A percentile compares a stretch with the other conserved stretches of the same genome.
Evolutionary conservation across 2,797 vertebrate species (phyloP).

Genomic region (Catamblyrhynchus diadema): DNA sequence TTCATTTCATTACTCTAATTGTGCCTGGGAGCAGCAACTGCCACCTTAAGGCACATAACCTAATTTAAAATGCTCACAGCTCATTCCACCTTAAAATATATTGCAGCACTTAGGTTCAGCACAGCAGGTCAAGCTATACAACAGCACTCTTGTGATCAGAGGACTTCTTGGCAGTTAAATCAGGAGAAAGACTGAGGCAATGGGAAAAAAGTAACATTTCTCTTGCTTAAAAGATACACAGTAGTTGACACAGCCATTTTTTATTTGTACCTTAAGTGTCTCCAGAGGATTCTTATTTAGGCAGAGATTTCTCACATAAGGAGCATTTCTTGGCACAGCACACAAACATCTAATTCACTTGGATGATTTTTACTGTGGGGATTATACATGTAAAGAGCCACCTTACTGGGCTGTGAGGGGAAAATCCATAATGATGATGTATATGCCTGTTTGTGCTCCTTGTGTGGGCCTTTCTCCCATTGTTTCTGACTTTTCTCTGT

Average conservation of each 20-base stretch:
- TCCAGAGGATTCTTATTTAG: constrained; percentile 70
- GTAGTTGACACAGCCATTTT: constrained; percentile 66
- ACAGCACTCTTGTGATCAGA: constrained; percentile 46
- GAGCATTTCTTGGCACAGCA: constrained; percentile 53
- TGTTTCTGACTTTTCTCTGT: not conserved
- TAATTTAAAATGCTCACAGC: constrained; percentile 42
- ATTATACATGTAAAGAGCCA: constrained; percentile 62
- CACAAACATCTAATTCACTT: constrained; percentile 63
- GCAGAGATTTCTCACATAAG: constrained; percentile 62
- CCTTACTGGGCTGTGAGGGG: constrained; percentile 28
- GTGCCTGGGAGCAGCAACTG: constrained; percentile 38
- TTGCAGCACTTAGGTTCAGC: constrained; percentile 31
- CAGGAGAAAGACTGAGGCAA: constrained; percentile 33
- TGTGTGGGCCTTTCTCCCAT: not conserved
- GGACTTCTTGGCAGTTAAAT: constrained; percentile 58
- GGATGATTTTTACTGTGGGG: constrained; percentile 64
- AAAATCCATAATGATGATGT: constrained; percentile 50
- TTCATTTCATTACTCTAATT: constrained; percentile 47
- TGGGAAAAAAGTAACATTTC: constrained; percentile 30
- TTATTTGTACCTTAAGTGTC: constrained; percentile 60
- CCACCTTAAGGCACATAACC: constrained; percentile 44
- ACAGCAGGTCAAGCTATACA: constrained; percentile 48
- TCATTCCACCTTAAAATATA: constrained; percentile 63
- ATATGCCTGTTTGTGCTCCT: not conserved
- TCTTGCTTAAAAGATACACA: constrained; percentile 69